Evolutionary conservation across 2,113 vertebrate genomes (phyloP).

Genomic region (Eidolon helvum): DNA sequence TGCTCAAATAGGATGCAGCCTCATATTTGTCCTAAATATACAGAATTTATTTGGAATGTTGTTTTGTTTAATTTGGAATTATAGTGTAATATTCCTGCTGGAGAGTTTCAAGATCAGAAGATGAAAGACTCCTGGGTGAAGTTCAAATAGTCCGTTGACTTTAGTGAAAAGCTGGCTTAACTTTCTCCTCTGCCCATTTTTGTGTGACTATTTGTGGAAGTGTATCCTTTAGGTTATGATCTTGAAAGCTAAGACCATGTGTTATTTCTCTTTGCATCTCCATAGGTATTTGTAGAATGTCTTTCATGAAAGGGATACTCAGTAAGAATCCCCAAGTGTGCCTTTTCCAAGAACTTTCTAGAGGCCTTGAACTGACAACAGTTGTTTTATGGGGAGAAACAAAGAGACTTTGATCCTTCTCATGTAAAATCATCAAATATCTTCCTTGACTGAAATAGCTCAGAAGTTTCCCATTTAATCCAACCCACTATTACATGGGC

Average conservation of each 20-base stretch:
- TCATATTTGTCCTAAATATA: neutral
- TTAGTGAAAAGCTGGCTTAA: neutral
- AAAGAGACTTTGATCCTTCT: neutral
- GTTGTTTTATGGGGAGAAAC: slow-evolving; percentile 6
- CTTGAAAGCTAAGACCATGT: neutral
- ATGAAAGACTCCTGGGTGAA: neutral
- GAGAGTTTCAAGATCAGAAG: neutral
- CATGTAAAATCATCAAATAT: slow-evolving; percentile 5
- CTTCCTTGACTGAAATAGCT: neutral
- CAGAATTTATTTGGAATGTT: neutral
- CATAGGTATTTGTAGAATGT: neutral
- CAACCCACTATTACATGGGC: neutral
- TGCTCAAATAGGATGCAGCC: neutral
- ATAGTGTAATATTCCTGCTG: neutral
- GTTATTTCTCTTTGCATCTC: slow-evolving; percentile 4
- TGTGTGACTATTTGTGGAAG: slow-evolving; percentile 15
- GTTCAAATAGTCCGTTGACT: neutral
- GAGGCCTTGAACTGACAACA: neutral
- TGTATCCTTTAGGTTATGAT: neutral
- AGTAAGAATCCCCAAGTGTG: neutral
- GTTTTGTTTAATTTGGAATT: slow-evolving; percentile 9
- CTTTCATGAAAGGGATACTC: neutral
- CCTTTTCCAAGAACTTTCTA: slow-evolving; percentile 32
- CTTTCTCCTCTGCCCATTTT: slow-evolving; percentile 18
- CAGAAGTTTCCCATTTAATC: neutral